Base-by-base conservation (phyloP, 2,888 invertebrate species). In the Penaeus monodon region DNA sequence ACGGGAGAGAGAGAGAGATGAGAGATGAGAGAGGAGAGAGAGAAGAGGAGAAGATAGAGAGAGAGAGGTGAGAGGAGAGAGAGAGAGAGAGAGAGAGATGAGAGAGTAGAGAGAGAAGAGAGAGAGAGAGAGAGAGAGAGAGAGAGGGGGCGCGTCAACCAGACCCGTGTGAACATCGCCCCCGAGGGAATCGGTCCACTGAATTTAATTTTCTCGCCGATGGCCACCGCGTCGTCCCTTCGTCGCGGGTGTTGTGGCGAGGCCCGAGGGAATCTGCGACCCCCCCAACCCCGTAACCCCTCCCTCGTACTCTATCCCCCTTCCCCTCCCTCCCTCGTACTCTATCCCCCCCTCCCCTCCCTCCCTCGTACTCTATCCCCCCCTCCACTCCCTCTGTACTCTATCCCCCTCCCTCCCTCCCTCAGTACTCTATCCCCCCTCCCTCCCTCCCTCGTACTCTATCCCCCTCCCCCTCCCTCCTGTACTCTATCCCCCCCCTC, bases 171-270 rank as follows among this genome's bases (percentile, higher is more conserved):
- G 73, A 20, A 38, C 33, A 73, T 73, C 33, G 14, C 27, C 27
- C 73, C 73, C 27, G 27, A 38, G 73, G 73, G 73, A 73, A n/a
- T 27, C 24, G 33, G 33, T 73, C 73, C 73, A 73, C 73, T 38
- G 29, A 73, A 73, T 73, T 73, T 73, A 73, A 73, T 73, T 73
- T 73, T 73, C 73, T 27, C 73, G 2, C 24, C 73, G 73, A 73
- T 73, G 33, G 27, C 73, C 33, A 33, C 73, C 73, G 29, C n/a
- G 73, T 27, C 73, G 29, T 10, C 27, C 73, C 49, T 49, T 49
- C 49, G 49, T 49, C 49, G 49, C 12, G 49, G 49, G 49, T 49
- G 49, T 49, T 49, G 49, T 49, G 12, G 49, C 49, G 49, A 73
- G 33, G 73, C 73, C 33, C 73, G 73, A 33, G 29, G 73, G 24